Conservation (phyloP, 1,140 invertebrate genomes). For the Macrosteles quadrilineatus region DNA sequence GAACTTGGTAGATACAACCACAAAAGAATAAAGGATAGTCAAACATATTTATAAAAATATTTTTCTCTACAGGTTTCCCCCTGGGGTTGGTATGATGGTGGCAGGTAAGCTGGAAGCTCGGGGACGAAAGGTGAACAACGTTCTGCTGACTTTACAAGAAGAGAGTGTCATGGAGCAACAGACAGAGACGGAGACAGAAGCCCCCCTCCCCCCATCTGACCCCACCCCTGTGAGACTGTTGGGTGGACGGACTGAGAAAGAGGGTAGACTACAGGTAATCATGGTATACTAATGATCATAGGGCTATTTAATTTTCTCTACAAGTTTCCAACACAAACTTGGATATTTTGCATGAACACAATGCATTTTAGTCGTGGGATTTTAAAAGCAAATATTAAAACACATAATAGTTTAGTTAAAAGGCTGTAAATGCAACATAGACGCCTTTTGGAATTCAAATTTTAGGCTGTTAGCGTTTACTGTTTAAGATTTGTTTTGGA, state of each 20-base stretch:
- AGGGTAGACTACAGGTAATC: conserved; percentile 76
- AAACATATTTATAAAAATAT: background rate
- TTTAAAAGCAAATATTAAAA: no score
- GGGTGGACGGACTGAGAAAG: conserved; percentile 69
- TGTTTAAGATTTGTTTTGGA: no score
- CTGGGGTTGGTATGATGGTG: conserved; percentile 95
- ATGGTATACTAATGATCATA: no score
- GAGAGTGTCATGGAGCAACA: conserved; percentile 61
- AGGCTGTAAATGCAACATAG: no score
- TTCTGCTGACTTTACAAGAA: conserved; percentile 74
- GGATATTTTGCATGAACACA: no score
- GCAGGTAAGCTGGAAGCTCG: conserved; percentile 85
- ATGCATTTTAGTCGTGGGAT: no score
- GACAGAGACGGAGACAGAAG: conserved; percentile 56
- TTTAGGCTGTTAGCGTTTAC: no score
- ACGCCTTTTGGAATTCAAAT: no score
- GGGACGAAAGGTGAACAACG: conserved; percentile 73
- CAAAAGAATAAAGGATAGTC: no score
- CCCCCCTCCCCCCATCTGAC: conserved; percentile 50
- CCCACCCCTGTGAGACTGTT: conserved; percentile 71
- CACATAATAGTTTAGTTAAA: no score
- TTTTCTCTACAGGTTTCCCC: conserved; percentile 64
- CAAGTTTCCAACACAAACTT: no score
- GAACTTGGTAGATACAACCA: no score
- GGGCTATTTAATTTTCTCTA: background rate